These are phyloP conservation scores for Nomada hirtipes DNA, from an alignment of 2,888 invertebrate species.

Conservation along the genomic window DNA sequence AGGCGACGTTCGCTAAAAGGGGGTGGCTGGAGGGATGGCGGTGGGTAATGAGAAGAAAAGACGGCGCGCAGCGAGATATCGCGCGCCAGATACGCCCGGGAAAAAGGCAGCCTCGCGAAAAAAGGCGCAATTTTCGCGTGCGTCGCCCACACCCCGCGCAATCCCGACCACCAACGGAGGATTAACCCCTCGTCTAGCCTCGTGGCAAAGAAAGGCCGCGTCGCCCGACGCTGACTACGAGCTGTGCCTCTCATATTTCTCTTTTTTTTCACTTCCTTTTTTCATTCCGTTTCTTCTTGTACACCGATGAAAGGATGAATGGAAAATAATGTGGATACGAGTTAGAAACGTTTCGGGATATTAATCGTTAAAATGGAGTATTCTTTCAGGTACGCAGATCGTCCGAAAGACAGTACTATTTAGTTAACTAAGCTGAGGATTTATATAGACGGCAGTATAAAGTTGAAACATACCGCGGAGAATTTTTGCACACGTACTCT, in stretches of 20 bases:
- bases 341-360: too few relatives aligned
- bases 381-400: too few relatives aligned
- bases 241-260: background rate
- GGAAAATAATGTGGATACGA: too few relatives aligned
- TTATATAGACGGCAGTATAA: too few relatives aligned
- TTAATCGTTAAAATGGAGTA: too few relatives aligned
- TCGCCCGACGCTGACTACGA: constrained; percentile 13
- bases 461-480: too few relatives aligned
- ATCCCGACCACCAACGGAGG: constrained; percentile 27
- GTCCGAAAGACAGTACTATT: too few relatives aligned
- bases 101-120: constrained; percentile 66
- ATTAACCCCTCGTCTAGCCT: constrained; percentile 60
- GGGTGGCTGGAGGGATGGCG: constrained; percentile 8
- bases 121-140: constrained; percentile 71
- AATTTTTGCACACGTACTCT: too few relatives aligned
- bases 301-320: background rate
- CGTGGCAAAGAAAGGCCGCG: constrained; percentile 49
- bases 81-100: constrained; percentile 60
- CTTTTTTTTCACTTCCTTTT: background rate
- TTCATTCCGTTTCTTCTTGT: background rate
- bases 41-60: constrained; percentile 71
- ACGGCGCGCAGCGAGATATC: constrained; percentile 69
- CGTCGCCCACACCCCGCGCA: constrained; percentile 37
- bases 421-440: too few relatives aligned
- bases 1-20: constrained; percentile 38